Percentiles rank a stretch among this genome's conserved stretches.
Conservation (phyloP, 1,140 invertebrate genomes). For the Camponotus pennsylvanicus region DNA sequence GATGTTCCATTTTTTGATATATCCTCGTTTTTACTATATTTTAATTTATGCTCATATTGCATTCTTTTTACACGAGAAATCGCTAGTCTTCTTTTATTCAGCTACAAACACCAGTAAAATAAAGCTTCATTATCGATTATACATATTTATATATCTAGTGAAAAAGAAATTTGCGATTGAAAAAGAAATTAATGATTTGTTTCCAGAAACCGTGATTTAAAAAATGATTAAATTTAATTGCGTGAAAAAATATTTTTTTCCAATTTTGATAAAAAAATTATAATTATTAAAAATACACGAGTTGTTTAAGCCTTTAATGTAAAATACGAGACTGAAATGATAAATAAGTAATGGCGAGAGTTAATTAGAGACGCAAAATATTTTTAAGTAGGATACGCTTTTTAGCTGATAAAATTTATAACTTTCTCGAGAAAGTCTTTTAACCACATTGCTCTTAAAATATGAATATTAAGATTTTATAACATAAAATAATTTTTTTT, state of each 20-base stretch:
- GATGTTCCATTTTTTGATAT: slow-evolving; percentile 30
- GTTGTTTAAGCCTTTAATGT: no score
- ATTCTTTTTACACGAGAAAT: background rate
- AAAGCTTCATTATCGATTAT: background rate
- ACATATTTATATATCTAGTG: background rate
- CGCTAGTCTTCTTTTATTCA: background rate
- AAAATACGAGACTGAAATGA: no score
- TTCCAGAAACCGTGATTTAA: no score
- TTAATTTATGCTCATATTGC: background rate
- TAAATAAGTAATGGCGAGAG: background rate
- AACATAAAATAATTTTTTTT: no score
- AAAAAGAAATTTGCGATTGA: background rate
- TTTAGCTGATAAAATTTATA: slow-evolving; percentile 4
- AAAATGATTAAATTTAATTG: no score
- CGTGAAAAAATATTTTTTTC: no score
- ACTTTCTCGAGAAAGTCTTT: background rate
- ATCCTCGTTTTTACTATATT: slow-evolving; percentile 11
- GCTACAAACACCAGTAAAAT: background rate
- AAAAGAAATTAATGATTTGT: no score
- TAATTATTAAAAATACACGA: no score
- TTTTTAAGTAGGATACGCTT: background rate
- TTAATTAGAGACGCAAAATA: slow-evolving; percentile 2
- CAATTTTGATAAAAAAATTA: no score
- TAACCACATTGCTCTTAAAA: background rate
- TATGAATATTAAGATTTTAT: slow-evolving; percentile 5